A percentile compares a stretch with the other conserved stretches of the same genome.
phyloP scores from a whole-genome alignment of 1,140 invertebrate genomes.

The Drosophila watanabei region DNA sequence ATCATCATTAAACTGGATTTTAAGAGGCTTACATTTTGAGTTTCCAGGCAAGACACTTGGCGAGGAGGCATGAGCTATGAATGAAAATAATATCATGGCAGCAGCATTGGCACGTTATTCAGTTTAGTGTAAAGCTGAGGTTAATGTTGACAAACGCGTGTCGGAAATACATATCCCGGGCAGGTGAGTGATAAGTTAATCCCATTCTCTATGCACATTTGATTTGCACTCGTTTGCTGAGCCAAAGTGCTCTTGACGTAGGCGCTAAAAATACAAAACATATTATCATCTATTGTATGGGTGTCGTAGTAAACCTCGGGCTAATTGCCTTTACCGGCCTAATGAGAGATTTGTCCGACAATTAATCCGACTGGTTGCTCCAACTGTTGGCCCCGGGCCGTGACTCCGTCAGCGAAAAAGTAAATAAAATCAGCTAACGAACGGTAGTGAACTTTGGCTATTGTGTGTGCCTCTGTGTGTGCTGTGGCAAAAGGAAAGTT shows the following conservation, averaged over 20 bases:
- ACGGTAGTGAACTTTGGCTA: slow-evolving; percentile 31
- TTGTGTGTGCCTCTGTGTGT: neutral
- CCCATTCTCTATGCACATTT: slow-evolving; percentile 3
- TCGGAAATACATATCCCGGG: slow-evolving; percentile 1
- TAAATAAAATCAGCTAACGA: slow-evolving; percentile 29
- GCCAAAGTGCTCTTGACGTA: neutral
- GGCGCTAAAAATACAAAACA: neutral
- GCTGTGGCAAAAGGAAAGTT: slow-evolving; percentile 33
- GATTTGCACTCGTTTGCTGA: slow-evolving; percentile 16
- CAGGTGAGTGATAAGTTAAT: slow-evolving; percentile 13
- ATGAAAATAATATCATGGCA: neutral
- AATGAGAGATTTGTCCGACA: slow-evolving; percentile 53
- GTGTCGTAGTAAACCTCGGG: slow-evolving; percentile 38
- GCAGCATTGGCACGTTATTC: neutral
- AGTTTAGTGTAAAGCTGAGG: neutral
- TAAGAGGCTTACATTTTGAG: slow-evolving; percentile 11
- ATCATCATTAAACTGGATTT: slow-evolving; percentile 21
- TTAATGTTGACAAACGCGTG: slow-evolving; percentile 6
- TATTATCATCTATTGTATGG: slow-evolving; percentile 7
- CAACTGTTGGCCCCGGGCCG: slow-evolving; percentile 8
- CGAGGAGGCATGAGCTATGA: neutral
- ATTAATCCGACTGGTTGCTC: slow-evolving; percentile 36
- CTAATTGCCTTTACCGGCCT: slow-evolving; percentile 46
- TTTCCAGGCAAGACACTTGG: neutral
- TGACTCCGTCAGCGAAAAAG: slow-evolving; percentile 7